Base-by-base conservation (phyloP, 1,140 invertebrate genomes). In the Protaetia brevitarsis region DNA sequence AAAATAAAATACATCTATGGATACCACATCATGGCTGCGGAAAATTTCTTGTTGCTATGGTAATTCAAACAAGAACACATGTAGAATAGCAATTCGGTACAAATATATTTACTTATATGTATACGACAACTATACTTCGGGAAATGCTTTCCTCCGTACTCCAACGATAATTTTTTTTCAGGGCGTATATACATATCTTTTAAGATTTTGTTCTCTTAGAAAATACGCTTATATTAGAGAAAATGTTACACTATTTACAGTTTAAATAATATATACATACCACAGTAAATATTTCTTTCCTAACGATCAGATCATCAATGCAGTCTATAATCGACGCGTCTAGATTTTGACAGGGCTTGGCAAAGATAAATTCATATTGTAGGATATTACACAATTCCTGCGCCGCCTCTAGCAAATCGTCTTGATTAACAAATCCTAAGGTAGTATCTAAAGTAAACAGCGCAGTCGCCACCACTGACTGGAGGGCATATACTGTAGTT, bases 281-380 rank as follows among this genome's bases (percentile, higher is more conserved):
- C 79, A 82, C 75, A 45, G 77, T 68, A 64, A 71, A 68, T 68
- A 89, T 78, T 21, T 87, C 76, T 0, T 84, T 82, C 0, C 76
- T 75, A 2, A 77, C 68, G 0, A 80, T 67, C 0, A 90, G 75
- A 67, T 80, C 78, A 23, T 87, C 82, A n/a, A 93, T 77, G 4
- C 84, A 80, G 13, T 86, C 81, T 8, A 77, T 68, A 29, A 91
- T 78, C n/a, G 82, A 70, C 13, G 82, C 75, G 66, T 88, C 85
- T 29, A 92, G 77, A 13, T 82, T 79, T 71, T 89, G 85, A 74
- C 91, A 93, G 0, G 91, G 90, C 70, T 91, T 90, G 65, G 86
- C 86, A 69, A 94, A 85, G 69, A 95, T 89, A 77, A 95, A 95
- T 80, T 96, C 94, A 74, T 90, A 87, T 69, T 90, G 88, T 51